Percentiles rank a stretch among this genome's conserved stretches.
Evolutionary conservation across 2,888 invertebrate genomes (phyloP).

Genomic region (Plagodis pulveraria): DNA sequence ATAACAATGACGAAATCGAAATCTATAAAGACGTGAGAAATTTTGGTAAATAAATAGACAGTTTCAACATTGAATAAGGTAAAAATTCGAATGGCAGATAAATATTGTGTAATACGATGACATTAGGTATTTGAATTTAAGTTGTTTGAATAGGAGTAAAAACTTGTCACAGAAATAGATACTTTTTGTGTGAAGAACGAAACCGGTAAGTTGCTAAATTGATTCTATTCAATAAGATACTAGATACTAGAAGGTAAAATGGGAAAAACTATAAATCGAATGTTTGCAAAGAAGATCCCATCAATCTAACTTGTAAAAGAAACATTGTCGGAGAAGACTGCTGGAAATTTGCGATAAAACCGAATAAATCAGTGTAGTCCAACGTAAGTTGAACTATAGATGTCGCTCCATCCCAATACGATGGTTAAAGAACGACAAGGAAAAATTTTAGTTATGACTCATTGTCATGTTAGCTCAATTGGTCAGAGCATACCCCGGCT

Average conservation of each 20-base stretch:
- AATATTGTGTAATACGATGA: background rate
- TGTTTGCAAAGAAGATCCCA: conserved; percentile 15
- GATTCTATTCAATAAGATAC: conserved; percentile 2
- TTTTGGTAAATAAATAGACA: background rate
- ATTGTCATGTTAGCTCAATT: too few species aligned
- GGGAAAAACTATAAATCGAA: conserved; percentile 21
- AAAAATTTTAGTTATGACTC: too few species aligned
- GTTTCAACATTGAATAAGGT: background rate
- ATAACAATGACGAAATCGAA: background rate
- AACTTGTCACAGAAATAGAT: background rate
- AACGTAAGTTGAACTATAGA: too few species aligned
- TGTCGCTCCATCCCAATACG: too few species aligned
- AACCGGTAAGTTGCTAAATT: background rate
- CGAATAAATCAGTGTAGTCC: too few species aligned
- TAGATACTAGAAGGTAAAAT: conserved; percentile 10
- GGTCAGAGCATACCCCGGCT: too few species aligned
- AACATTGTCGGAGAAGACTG: conserved; percentile 20
- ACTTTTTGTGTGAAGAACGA: background rate
- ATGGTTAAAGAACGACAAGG: too few species aligned
- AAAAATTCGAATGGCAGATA: background rate
- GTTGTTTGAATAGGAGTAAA: too few species aligned
- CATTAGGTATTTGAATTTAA: too few species aligned
- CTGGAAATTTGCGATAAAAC: conserved; percentile 13
- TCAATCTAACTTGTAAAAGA: conserved; percentile 18
- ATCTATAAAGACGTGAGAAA: background rate